Evolutionary conservation across 2,113 vertebrate genomes (phyloP), one percentile per base, ranked within the genome.

Genomic region (Procapra przewalskii): DNA sequence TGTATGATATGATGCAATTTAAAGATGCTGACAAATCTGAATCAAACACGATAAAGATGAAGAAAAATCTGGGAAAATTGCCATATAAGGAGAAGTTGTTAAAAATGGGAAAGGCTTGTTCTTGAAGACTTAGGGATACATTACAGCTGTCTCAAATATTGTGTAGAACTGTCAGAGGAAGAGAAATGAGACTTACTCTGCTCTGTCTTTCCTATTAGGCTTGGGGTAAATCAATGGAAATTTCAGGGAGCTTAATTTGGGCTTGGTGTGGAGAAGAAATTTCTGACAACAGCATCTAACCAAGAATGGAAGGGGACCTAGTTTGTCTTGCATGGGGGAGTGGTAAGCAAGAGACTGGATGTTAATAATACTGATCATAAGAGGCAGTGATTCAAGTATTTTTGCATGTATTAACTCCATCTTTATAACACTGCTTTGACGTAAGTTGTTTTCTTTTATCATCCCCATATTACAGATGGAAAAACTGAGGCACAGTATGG

Each of bases 221-320:
- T n/a, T 40, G 79, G n/a, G 33, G n/a, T 79, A 90, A 92, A 81
- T 86, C 57, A 0, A 83, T 88, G 27, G 92, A 86, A 92, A 96
- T 96, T 85, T 12, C 57, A 86, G 54, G 60, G 62, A 90, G 60
- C 40, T 90, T 96, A 88, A 96, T 98, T 89, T 92, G 90, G 25
- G 5, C 40, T 95, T 55, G n/a, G 15, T 6, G 50, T 84, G 25
- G 77, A 82, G 67, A 88, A 88, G 54, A 85, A 77, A 48, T 84
- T 75, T 86, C 75, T 86, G 79, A 85, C 94, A 33, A 85, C 92
- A 36, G 7, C 23, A 60, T 71, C 45, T 94, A 88, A 67, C 43
- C 62, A 43, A 92, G 84, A 88, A 71, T 71, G 67, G 84, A 88
- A 85, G 16, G 64, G n/a, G 9, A 92, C 40, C 43, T 87, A 33